These are phyloP conservation scores for Lithobates pipiens DNA, from an alignment of 2,797 vertebrate species.

Conservation along the genomic window DNA sequence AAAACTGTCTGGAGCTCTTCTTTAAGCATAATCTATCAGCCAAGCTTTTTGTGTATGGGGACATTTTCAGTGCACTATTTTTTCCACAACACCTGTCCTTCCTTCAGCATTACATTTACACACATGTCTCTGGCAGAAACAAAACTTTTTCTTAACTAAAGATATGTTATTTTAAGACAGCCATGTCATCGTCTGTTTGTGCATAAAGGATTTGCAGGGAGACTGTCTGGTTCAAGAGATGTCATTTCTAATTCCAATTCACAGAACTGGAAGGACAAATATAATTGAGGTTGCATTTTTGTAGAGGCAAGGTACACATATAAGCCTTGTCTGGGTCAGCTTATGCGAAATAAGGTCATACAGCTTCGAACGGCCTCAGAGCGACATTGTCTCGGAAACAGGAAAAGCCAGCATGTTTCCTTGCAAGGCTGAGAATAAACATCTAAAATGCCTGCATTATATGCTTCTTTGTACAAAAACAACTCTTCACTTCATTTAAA, in stretches of 20 bases:
- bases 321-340: conserved; percentile 47
- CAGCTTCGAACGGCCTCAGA: conserved; percentile 23
- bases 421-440: conserved; percentile 29
- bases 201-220: conserved; percentile 3
- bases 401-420: conserved; percentile 32
- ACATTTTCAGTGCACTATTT: not conserved
- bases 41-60: no score
- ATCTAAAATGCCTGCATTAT: not conserved
- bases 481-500: not conserved
- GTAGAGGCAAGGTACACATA: conserved; percentile 33
- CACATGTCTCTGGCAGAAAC: not conserved
- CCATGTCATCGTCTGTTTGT: not conserved
- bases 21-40: no score
- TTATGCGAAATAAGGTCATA: conserved; percentile 47
- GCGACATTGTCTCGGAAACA: conserved; percentile 42
- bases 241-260: conserved; percentile 3
- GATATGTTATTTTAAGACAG: not conserved
- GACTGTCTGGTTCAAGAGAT: conserved; percentile 16
- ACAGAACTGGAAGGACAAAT: conserved; percentile 33
- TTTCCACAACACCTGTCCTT: not conserved
- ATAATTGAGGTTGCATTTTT: conserved; percentile 36
- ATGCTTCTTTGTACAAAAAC: not conserved
- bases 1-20: no score
- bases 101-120: not conserved
- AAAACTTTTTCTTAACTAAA: not conserved